Percentiles rank a stretch among this genome's conserved stretches.
Conservation (phyloP, 2,113 vertebrate species). For the Pituophis catenifer region DNA sequence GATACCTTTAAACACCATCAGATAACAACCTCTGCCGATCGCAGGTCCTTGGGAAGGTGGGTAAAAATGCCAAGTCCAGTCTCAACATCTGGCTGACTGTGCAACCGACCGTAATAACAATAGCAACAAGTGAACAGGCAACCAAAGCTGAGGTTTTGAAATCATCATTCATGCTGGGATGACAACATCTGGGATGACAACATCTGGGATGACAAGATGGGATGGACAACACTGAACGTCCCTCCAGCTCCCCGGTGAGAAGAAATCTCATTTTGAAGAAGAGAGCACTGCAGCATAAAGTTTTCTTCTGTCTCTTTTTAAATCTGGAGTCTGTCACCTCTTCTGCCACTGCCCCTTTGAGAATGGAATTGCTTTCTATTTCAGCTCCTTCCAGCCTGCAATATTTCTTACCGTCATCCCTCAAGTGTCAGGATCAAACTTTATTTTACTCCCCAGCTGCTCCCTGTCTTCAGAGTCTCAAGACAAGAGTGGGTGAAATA, state of each 20-base stretch:
- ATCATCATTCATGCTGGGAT: neutral
- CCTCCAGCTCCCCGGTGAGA: neutral
- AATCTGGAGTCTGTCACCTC: neutral
- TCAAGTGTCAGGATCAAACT: neutral
- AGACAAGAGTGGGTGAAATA: neutral
- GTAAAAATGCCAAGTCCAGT: neutral
- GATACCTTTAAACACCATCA: neutral
- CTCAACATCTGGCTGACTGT: neutral
- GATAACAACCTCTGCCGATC: neutral
- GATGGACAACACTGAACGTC: neutral
- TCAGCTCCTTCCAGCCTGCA: neutral
- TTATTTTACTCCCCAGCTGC: too few species aligned
- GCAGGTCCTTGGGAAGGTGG: neutral
- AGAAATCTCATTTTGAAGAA: neutral
- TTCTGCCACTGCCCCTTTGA: neutral
- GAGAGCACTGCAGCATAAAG: neutral
- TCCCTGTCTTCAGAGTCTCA: neutral
- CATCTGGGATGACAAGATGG: neutral
- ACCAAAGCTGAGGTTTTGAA: neutral
- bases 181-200: neutral
- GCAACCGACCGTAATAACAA: neutral
- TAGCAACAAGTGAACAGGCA: neutral
- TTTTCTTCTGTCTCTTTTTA: neutral
- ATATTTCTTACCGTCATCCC: neutral
- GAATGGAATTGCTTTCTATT: neutral